These are phyloP conservation scores for Metallyticus violacea DNA, from an alignment of 2,888 invertebrate species.

Conservation along the genomic window DNA sequence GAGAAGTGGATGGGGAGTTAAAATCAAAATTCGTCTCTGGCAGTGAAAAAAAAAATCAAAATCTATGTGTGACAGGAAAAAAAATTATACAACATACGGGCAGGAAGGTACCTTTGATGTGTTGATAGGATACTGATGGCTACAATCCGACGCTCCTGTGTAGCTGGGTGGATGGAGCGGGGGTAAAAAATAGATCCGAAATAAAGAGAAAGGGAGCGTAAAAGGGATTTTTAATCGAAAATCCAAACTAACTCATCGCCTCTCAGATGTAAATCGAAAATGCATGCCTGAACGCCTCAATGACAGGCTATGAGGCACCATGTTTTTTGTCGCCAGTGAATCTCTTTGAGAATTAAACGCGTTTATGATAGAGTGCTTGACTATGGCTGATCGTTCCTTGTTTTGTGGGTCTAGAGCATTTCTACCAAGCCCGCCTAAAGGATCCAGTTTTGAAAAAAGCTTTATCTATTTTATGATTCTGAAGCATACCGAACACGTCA, in stretches of 20 bases:
- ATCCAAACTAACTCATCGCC: constrained; percentile 12
- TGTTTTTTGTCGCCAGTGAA: neutral
- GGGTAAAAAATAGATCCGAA: neutral
- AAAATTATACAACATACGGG: constrained; percentile 1
- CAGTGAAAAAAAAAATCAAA: constrained; percentile 11
- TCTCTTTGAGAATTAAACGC: neutral
- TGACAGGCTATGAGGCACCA: neutral
- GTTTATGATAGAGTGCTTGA: neutral
- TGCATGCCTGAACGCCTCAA: constrained; percentile 1
- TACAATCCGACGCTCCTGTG: neutral
- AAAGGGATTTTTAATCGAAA: constrained; percentile 19
- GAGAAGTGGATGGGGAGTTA: neutral
- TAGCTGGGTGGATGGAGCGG: neutral
- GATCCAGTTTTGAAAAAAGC: no score
- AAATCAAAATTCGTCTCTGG: constrained; percentile 23
- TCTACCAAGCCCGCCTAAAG: neutral
- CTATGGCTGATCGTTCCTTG: neutral
- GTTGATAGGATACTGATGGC: constrained; percentile 1
- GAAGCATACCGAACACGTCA: no score
- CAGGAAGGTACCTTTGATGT: constrained; percentile 8
- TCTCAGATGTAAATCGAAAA: constrained; percentile 14
- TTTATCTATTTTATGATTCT: no score
- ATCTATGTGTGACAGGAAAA: constrained; percentile 14
- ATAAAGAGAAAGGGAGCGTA: constrained; percentile 7
- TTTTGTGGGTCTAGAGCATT: neutral